A percentile compares a stretch with the other conserved stretches of the same genome.
Evolutionary conservation across 2,888 invertebrate species (phyloP).

Genomic region (Drosophila kambysellisi): DNA sequence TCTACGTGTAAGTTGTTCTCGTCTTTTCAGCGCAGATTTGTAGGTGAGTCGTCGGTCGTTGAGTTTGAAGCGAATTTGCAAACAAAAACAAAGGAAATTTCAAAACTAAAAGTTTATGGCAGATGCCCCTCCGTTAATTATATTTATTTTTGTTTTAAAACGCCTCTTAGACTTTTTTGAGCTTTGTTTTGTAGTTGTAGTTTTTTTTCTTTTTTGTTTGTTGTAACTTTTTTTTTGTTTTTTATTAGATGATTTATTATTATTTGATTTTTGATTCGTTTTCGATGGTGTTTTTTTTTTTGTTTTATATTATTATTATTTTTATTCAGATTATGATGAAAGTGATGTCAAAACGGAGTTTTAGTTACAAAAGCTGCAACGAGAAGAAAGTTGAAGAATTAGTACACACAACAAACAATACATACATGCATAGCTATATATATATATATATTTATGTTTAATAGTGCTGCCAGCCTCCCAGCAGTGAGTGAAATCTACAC

Average conservation of each 20-base stretch:
- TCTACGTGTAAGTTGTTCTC: constrained; percentile 39
- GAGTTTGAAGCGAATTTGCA: constrained; percentile 56
- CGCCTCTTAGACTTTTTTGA: constrained; percentile 74
- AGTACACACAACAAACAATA: constrained; percentile 20
- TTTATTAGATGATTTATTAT: constrained; percentile 83
- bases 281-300: constrained; percentile 80
- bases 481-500: constrained; percentile 67
- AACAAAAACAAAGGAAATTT: constrained; percentile 72
- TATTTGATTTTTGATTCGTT: constrained; percentile 81
- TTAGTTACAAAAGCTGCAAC: constrained; percentile 85
- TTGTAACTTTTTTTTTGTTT: constrained; percentile 65
- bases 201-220: constrained; percentile 36
- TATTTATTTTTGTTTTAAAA: constrained; percentile 18
- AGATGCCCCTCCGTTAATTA: constrained; percentile 57
- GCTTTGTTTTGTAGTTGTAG: constrained; percentile 66
- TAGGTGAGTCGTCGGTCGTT: constrained; percentile 44
- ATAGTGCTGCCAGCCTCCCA: constrained; percentile 31
- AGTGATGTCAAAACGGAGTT: constrained; percentile 86
- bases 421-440: constrained; percentile 9
- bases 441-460: constrained; percentile 3
- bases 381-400: constrained; percentile 54
- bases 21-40: constrained; percentile 39
- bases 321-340: constrained; percentile 85
- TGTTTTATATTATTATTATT: constrained; percentile 74
- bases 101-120: constrained; percentile 75